Base-by-base conservation (phyloP, 2,888 invertebrate genomes). In the Isotomurus palustris region DNA sequence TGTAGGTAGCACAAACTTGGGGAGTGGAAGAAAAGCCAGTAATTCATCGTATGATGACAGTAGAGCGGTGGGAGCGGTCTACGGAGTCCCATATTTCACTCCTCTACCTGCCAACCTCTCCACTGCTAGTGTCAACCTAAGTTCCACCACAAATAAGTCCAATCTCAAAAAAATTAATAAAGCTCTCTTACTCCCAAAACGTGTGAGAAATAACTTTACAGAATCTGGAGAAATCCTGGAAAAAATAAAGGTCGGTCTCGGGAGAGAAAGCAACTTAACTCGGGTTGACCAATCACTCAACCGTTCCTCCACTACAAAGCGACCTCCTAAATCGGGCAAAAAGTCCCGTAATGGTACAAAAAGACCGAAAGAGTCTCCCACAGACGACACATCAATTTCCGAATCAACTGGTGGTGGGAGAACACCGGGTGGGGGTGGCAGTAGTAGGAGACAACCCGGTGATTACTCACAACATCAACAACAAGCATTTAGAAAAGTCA, bases 151-250 rank as follows among this genome's bases (percentile, higher is more conserved):
- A n/a, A n/a, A n/a, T n/a, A n/a, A n/a, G n/a, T 65, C 56, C 47
- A 60, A 62, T 56, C 52, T 65, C 56, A 65, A 62, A 32, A 60
- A 58, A 68, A 68, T 68, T 66, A 65, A 68, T 59, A 63, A 62
- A 51, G 58, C 57, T 44, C 60, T 64, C 48, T 29, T 63, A 25
- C 55, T 57, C 24, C 63, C 51, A 36, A 49, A 35, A 49, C 6
- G 22, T 32, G 3, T 22, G 22, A 10, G 10, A 29, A 36, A 38
- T 6, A 36, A 38, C 21, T 5, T 4, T 38, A 8, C 38, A 38
- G 38, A 14, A 38, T 14, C 6, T 5, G n/a, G n/a, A 8, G 38
- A 14, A 38, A 19, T 38, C 38, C 38, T 14, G 19, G 21, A 24
- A 22, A n/a, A n/a, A n/a, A n/a, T n/a, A n/a, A n/a, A n/a, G n/a